phyloP scores from a whole-genome alignment of 2,888 invertebrate species.

The Sinohyriopsis cumingii region DNA sequence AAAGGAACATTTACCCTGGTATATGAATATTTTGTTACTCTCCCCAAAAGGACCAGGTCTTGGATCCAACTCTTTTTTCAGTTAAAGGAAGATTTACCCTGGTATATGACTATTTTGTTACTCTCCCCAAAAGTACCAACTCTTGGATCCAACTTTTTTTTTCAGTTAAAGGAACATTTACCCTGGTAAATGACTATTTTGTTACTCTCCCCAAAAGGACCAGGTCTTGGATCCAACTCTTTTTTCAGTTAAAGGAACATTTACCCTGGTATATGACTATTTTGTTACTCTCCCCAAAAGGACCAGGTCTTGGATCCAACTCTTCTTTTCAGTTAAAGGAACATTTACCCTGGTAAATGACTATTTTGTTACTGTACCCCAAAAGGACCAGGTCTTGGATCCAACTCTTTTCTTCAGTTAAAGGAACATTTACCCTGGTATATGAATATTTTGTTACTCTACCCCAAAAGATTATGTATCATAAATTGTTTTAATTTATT shows the following conservation, averaged over 20 bases:
- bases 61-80: constrained; percentile 88
- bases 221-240: constrained; percentile 88
- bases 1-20: constrained; percentile 46
- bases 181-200: neutral
- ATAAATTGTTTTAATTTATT: too few species aligned
- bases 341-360: neutral
- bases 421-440: constrained; percentile 31
- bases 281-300: constrained; percentile 65
- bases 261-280: neutral
- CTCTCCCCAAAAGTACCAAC: constrained; percentile 78
- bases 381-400: too few species aligned
- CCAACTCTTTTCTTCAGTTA: constrained; percentile 84
- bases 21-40: neutral
- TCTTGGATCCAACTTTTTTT: constrained; percentile 87
- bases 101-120: neutral
- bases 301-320: constrained; percentile 89
- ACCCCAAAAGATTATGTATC: too few species aligned
- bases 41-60: constrained; percentile 83
- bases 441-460: neutral
- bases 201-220: constrained; percentile 75
- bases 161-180: constrained; percentile 79
- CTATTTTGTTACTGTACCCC: neutral
- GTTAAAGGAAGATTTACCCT: constrained; percentile 74
- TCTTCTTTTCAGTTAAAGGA: constrained; percentile 86
- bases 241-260: constrained; percentile 81